Conservation (phyloP, 1,140 invertebrate genomes). For the Metopolophium dirhodum region DNA sequence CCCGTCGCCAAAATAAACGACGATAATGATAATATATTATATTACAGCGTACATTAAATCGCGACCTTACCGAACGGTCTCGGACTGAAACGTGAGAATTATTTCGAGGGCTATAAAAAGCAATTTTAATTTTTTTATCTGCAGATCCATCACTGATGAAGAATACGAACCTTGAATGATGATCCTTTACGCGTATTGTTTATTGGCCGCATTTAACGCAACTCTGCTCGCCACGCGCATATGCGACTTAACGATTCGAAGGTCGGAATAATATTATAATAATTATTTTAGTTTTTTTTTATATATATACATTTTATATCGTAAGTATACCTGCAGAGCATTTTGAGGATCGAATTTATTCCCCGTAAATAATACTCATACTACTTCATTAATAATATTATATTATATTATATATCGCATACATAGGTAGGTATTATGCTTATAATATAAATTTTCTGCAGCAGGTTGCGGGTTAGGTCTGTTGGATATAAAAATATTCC, state of each 20-base stretch:
- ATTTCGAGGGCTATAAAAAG: neutral
- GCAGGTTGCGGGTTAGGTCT: too few species aligned
- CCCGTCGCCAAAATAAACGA: neutral
- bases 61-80: neutral
- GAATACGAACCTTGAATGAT: neutral
- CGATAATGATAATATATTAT: neutral
- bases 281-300: neutral
- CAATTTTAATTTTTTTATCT: conserved; percentile 9
- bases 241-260: neutral
- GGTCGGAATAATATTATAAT: neutral
- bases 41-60: neutral
- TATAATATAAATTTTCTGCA: too few species aligned
- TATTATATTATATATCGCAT: neutral
- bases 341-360: neutral
- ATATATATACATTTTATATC: too few species aligned
- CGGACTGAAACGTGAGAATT: neutral
- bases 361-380: neutral
- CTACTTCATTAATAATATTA: too few species aligned
- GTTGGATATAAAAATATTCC: too few species aligned
- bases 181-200: neutral
- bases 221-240: neutral
- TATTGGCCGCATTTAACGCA: neutral
- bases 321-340: neutral
- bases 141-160: neutral
- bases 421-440: too few species aligned